Evolutionary conservation across 2,888 invertebrate species (phyloP).

Genomic region (Andrena dorsata): DNA sequence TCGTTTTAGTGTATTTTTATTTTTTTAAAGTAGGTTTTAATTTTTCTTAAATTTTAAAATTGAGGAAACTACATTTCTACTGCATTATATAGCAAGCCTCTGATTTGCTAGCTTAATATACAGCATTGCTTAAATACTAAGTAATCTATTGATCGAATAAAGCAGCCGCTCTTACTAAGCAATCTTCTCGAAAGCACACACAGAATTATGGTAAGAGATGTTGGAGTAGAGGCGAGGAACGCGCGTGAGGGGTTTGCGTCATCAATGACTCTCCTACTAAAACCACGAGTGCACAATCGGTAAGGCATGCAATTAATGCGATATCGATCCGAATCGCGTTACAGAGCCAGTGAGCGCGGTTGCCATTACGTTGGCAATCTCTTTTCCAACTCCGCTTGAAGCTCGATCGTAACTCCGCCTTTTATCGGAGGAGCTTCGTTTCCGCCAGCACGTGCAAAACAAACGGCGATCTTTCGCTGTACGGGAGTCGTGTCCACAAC

Average conservation of each 20-base stretch:
- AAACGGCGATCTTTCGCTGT: constrained; percentile 61
- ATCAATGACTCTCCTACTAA: constrained; percentile 41
- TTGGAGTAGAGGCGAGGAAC: constrained; percentile 9
- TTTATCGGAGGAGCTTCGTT: constrained; percentile 78
- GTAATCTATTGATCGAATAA: too few species aligned
- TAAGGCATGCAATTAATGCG: constrained; percentile 79
- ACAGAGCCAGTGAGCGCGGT: constrained; percentile 55
- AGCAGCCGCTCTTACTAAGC: constrained; percentile 12
- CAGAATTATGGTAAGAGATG: constrained; percentile 4
- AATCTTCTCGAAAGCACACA: background rate
- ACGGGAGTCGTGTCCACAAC: constrained; percentile 46
- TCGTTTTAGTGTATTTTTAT: too few species aligned
- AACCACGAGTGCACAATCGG: constrained; percentile 71
- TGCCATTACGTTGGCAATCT: constrained; percentile 61
- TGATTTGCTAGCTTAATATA: too few species aligned
- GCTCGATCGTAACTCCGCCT: constrained; percentile 74
- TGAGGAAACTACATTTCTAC: too few species aligned
- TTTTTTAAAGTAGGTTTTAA: too few species aligned
- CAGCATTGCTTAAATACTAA: too few species aligned
- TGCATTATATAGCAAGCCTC: too few species aligned
- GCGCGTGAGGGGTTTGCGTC: constrained; percentile 33
- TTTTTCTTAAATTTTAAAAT: too few species aligned
- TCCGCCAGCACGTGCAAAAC: constrained; percentile 76
- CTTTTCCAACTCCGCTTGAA: constrained; percentile 60
- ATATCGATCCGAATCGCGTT: constrained; percentile 76